Evolutionary conservation across 2,113 vertebrate genomes (phyloP).

Genomic region (Pachypanchax playfairii): DNA sequence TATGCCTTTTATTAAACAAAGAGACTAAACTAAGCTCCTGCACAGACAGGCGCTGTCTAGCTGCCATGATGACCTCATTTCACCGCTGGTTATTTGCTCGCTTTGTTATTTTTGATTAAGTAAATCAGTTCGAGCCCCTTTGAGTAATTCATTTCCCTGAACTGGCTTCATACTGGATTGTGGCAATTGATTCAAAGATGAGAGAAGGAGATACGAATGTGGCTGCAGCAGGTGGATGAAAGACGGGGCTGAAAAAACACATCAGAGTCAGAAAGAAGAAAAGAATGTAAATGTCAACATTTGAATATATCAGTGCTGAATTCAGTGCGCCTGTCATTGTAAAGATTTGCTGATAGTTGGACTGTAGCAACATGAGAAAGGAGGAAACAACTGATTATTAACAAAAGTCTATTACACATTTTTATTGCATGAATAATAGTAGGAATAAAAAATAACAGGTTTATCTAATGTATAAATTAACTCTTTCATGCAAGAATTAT

Average conservation of each 20-base stretch:
- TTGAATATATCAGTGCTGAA: slow-evolving; percentile 1
- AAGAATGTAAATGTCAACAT: slow-evolving; percentile 4
- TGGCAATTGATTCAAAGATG: not conserved
- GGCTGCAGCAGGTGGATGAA: slow-evolving; percentile 1
- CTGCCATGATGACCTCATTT: not conserved
- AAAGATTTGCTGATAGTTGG: not conserved
- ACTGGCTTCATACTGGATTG: slow-evolving; percentile 2
- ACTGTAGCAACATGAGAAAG: not conserved
- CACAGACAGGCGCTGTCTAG: not conserved
- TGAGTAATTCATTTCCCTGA: slow-evolving; percentile 25
- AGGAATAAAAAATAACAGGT: no score
- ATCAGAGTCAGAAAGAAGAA: not conserved
- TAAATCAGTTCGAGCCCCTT: slow-evolving; percentile 16
- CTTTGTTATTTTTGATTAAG: slow-evolving; percentile 30
- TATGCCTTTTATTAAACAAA: not conserved
- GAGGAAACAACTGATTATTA: no score
- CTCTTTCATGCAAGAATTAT: no score
- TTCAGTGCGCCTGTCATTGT: not conserved
- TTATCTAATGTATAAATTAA: no score
- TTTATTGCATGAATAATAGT: no score
- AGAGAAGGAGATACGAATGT: slow-evolving; percentile 4
- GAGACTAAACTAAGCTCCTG: not conserved
- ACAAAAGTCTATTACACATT: no score
- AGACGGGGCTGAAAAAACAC: not conserved
- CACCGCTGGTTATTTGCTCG: not conserved